Evolutionary conservation across 2,113 vertebrate species (phyloP).

Genomic region (Lepisosteus osseus): DNA sequence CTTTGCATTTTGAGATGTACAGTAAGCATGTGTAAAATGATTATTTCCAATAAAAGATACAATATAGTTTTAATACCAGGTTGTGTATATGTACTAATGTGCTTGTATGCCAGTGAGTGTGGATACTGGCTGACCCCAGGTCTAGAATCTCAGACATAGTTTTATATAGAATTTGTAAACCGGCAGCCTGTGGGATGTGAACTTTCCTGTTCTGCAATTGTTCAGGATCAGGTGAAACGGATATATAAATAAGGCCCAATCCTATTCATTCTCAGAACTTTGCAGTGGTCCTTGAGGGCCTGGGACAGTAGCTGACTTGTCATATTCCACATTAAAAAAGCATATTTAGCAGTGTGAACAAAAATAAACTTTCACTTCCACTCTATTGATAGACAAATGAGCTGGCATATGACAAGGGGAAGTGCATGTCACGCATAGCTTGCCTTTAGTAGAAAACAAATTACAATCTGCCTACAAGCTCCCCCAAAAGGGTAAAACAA

Average conservation of each 20-base stretch:
- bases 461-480: neutral
- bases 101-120: slow-evolving; percentile 7
- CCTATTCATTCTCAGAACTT: slow-evolving; percentile 21
- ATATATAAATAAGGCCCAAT: slow-evolving; percentile 52
- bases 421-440: slow-evolving; percentile 31
- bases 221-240: slow-evolving; percentile 60
- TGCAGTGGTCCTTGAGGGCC: slow-evolving; percentile 29
- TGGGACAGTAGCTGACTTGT: slow-evolving; percentile 49
- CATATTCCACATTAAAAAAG: slow-evolving; percentile 36
- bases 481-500: neutral
- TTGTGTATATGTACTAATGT: slow-evolving; percentile 6
- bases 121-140: neutral
- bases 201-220: slow-evolving; percentile 52
- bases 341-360: slow-evolving; percentile 48
- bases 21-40: too few relatives aligned
- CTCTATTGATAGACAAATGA: slow-evolving; percentile 46
- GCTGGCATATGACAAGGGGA: slow-evolving; percentile 35
- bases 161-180: slow-evolving; percentile 1
- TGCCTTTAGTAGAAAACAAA: slow-evolving; percentile 28
- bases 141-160: slow-evolving; percentile 2
- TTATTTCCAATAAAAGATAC: too few relatives aligned
- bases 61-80: neutral
- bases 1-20: too few relatives aligned
- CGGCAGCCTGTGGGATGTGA: slow-evolving; percentile 40
- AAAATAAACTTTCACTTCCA: slow-evolving; percentile 58